These are phyloP conservation scores for Ailuropoda melanoleuca DNA, from an alignment of 2,113 vertebrate species.

Conservation along the genomic window DNA sequence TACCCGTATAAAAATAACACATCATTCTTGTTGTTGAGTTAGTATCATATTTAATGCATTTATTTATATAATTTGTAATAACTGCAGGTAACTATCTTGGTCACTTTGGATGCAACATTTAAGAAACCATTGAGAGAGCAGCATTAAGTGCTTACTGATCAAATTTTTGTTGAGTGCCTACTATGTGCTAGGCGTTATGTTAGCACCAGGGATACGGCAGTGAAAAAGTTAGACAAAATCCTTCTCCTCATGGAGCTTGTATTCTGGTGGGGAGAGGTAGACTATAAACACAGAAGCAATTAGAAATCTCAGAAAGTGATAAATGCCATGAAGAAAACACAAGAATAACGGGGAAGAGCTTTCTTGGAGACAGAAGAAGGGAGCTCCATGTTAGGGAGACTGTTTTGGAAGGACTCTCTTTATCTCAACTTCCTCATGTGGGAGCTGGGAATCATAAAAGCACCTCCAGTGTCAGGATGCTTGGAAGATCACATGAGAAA, in stretches of 20 bases:
- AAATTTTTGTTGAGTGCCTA: background rate
- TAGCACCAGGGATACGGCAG: background rate
- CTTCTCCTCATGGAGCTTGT: background rate
- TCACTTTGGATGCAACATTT: background rate
- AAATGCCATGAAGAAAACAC: background rate
- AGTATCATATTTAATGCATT: background rate
- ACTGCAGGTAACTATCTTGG: background rate
- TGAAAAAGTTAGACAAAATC: background rate
- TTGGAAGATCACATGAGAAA: background rate
- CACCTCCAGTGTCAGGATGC: background rate
- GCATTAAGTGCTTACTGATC: background rate
- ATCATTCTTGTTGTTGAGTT: background rate
- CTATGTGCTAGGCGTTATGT: background rate
- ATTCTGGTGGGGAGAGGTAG: background rate
- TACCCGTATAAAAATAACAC: background rate
- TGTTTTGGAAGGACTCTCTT: background rate
- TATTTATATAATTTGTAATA: background rate
- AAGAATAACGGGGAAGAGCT: background rate
- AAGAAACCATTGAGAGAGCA: background rate
- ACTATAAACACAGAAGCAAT: background rate
- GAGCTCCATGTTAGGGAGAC: background rate
- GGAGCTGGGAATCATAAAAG: background rate
- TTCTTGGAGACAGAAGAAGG: background rate
- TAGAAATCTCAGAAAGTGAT: background rate
- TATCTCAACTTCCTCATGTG: background rate